These are phyloP conservation scores for Drosophila engyochracea DNA, from an alignment of 2,888 invertebrate species.

Conservation along the genomic window DNA sequence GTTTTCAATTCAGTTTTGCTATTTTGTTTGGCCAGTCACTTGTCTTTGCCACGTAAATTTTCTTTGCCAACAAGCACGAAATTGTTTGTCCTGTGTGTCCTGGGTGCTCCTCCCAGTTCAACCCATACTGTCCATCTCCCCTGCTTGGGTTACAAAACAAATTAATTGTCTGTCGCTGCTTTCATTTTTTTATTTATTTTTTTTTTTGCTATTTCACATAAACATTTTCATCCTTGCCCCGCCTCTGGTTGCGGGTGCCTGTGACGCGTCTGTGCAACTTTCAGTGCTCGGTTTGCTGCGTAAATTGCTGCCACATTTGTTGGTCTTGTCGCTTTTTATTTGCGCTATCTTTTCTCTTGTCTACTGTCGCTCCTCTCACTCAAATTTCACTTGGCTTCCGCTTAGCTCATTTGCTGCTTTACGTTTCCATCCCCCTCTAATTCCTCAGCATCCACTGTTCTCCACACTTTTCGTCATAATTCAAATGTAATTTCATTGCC, in stretches of 20 bases:
- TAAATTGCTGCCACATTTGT: conserved; percentile 60
- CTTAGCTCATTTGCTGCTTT: conserved; percentile 74
- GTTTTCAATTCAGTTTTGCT: conserved; percentile 7
- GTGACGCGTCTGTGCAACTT: conserved; percentile 57
- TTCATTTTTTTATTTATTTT: conserved; percentile 4
- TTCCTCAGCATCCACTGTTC: neutral
- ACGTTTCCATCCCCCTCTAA: conserved; percentile 6
- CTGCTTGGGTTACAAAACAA: conserved; percentile 63
- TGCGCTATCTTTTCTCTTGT: conserved; percentile 39
- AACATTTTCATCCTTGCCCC: conserved; percentile 59
- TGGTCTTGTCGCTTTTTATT: conserved; percentile 48
- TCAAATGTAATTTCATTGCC: conserved; percentile 77
- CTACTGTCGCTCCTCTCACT: conserved; percentile 37
- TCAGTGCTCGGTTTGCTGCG: conserved; percentile 69
- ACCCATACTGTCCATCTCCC: neutral
- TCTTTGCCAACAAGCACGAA: conserved; percentile 79
- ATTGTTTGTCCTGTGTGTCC: conserved; percentile 65
- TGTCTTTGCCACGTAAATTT: conserved; percentile 80
- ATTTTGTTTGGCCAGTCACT: conserved; percentile 53
- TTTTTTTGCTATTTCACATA: conserved; percentile 51
- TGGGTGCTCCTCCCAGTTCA: neutral
- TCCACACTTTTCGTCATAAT: conserved; percentile 62
- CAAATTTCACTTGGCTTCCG: conserved; percentile 72
- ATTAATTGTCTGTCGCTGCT: conserved; percentile 72
- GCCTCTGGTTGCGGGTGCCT: conserved; percentile 19